Conservation (phyloP, 35 echinoderm and acorn worm species). For the Apostichopus californicus region DNA sequence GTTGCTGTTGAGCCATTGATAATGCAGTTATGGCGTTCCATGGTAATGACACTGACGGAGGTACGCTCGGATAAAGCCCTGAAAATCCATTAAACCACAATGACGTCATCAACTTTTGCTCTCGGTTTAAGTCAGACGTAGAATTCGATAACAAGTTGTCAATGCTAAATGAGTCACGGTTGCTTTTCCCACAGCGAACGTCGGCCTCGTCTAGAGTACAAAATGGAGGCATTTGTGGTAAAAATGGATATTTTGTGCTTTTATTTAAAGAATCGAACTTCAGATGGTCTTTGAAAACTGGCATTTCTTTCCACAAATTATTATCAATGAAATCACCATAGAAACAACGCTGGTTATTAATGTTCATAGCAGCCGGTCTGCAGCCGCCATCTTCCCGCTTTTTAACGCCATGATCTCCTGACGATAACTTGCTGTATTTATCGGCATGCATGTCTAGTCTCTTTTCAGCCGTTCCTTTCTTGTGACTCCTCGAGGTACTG, state of each 20-base stretch:
- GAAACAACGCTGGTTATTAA: slow-evolving; percentile 45
- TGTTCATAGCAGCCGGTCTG: slow-evolving; percentile 22
- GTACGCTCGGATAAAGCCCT: slow-evolving; percentile 28
- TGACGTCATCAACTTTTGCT: slow-evolving; percentile 57
- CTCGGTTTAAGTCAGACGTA: slow-evolving; percentile 34
- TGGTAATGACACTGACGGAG: slow-evolving; percentile 23
- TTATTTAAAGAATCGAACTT: slow-evolving; percentile 21
- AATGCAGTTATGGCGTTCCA: slow-evolving; percentile 60
- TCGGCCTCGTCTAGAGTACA: slow-evolving; percentile 38
- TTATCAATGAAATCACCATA: slow-evolving; percentile 48
- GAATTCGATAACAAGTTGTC: slow-evolving; percentile 54
- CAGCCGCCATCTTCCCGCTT: slow-evolving; percentile 32
- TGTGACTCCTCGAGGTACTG: background rate
- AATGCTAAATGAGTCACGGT: slow-evolving; percentile 50
- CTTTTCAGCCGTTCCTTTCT: slow-evolving; percentile 27
- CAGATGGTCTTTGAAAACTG: slow-evolving; percentile 43
- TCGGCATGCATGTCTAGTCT: background rate
- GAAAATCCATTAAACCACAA: slow-evolving; percentile 55
- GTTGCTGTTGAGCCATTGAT: slow-evolving; percentile 46
- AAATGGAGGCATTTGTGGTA: slow-evolving; percentile 53
- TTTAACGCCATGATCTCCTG: background rate
- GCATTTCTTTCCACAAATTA: slow-evolving; percentile 46
- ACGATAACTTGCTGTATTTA: slow-evolving; percentile 19
- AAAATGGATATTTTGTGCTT: slow-evolving; percentile 21
- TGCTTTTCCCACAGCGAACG: slow-evolving; percentile 15